phyloP scores from a whole-genome alignment of 2,888 invertebrate genomes.

The Electrophaes corylata region DNA sequence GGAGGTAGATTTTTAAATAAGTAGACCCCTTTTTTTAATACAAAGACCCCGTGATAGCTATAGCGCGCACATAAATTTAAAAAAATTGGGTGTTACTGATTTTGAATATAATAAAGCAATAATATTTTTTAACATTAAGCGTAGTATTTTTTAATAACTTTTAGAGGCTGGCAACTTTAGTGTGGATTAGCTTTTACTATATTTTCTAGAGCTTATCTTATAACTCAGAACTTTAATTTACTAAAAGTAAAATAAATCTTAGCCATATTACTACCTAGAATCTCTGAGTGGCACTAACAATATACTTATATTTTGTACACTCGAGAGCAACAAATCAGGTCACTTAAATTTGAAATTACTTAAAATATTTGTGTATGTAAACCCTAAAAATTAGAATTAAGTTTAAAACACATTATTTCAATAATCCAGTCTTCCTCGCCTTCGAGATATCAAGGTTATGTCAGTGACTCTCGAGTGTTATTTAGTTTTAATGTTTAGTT shows the following conservation, averaged over 20 bases:
- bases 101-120: too few relatives aligned
- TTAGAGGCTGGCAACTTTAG: conserved; percentile 9
- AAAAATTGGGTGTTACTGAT: too few relatives aligned
- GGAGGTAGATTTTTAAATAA: too few relatives aligned
- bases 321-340: background rate
- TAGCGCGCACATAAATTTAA: too few relatives aligned
- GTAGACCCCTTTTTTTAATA: too few relatives aligned
- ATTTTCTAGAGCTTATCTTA: conserved; percentile 16
- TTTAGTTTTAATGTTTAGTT: conserved; percentile 38
- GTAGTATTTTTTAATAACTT: background rate
- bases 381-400: too few relatives aligned
- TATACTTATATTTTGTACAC: conserved; percentile 33
- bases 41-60: too few relatives aligned
- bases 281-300: conserved; percentile 42
- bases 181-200: conserved; percentile 1
- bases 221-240: conserved; percentile 19
- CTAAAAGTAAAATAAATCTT: conserved; percentile 25
- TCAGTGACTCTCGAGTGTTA: conserved; percentile 9
- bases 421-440: background rate
- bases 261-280: conserved; percentile 42
- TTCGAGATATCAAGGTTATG: background rate
- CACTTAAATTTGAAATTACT: too few relatives aligned
- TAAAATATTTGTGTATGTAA: too few relatives aligned
- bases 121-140: background rate
- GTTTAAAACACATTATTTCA: too few relatives aligned